Conservation (phyloP, 2,888 invertebrate genomes). For the Lasioglossum calceatum region DNA sequence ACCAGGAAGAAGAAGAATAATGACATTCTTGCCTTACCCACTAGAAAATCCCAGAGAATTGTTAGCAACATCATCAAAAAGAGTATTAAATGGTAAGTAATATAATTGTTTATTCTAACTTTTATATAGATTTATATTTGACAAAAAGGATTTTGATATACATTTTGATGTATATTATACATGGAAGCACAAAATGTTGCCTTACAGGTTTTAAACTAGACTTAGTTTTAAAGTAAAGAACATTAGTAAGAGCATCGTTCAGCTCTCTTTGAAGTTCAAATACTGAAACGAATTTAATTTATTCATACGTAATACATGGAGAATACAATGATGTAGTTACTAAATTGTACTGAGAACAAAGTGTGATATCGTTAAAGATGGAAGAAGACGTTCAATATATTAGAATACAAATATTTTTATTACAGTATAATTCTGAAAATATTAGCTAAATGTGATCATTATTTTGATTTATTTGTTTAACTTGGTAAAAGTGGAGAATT, state of each 20-base stretch:
- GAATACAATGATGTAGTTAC: not conserved
- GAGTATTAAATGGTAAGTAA: conserved; percentile 82
- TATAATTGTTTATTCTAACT: not conserved
- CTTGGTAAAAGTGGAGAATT: not conserved
- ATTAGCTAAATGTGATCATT: not conserved
- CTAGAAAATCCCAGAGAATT: conserved; percentile 80
- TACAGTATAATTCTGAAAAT: not conserved
- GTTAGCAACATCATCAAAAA: conserved; percentile 81
- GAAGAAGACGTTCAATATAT: not conserved
- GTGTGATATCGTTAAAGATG: not conserved
- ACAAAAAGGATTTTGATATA: not conserved
- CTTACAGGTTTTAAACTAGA: not conserved
- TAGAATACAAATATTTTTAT: not conserved
- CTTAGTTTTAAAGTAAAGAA: not conserved
- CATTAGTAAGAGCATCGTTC: not conserved
- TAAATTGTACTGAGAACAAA: not conserved
- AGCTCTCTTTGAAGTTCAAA: not conserved
- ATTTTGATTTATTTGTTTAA: not conserved
- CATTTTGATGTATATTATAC: too few species aligned
- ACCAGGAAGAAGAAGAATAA: conserved; percentile 65
- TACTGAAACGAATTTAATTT: not conserved
- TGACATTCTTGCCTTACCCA: conserved; percentile 55
- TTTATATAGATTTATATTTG: not conserved
- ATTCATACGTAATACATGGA: not conserved
- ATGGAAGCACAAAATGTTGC: too few species aligned